Evolutionary conservation across 2,113 vertebrate species (phyloP), one percentile per base, ranked within the genome.

Genomic region (Sceloporus undulatus): DNA sequence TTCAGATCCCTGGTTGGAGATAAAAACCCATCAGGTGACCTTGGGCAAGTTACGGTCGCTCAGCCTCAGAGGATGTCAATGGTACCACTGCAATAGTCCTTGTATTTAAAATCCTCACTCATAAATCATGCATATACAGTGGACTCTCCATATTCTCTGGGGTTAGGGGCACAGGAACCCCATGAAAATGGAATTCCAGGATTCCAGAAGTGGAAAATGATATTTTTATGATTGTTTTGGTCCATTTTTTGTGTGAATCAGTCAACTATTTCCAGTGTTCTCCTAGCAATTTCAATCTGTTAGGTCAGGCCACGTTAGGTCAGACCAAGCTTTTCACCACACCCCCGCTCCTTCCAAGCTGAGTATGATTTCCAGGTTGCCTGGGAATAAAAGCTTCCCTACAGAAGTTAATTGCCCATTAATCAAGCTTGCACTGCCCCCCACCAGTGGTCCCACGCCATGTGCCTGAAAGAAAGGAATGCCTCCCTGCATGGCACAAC

Each of bases 401-500:
- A 14, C 71, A 54, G 56, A 77, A 38, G 74, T 77, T 88, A 88
- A 88, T 70, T 88, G 87, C 73, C 74, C 59, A 88, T 88, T 87
- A 87, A 82, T 83, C 59, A 77, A 68, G 80, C 73, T 83, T 70
- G 27, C 62, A 5, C 23, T 27, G 80, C 80, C 56, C 40, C 59
- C 59, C 34, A 54, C 59, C 29, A 62, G 59, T 48, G n/a, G 73
- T 83, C 54, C 42, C 73, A 66, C 59, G 9, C 86, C 80, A 76
- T 16, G 18, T 16, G 52, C 73, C 21, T 34, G 73, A 54, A 48
- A 68, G 78, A 34, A 77, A 11, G 73, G n/a, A 83, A 83, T 38
- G 40, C 77, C n/a, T 65, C 14, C 65, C 9, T 10, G 40, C 87
- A 7, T 62, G 27, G 52, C 68, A 71, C 1, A 71, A 29, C 27